Conservation (phyloP, 2,888 invertebrate genomes). For the Rhynchonema sp. region DNA sequence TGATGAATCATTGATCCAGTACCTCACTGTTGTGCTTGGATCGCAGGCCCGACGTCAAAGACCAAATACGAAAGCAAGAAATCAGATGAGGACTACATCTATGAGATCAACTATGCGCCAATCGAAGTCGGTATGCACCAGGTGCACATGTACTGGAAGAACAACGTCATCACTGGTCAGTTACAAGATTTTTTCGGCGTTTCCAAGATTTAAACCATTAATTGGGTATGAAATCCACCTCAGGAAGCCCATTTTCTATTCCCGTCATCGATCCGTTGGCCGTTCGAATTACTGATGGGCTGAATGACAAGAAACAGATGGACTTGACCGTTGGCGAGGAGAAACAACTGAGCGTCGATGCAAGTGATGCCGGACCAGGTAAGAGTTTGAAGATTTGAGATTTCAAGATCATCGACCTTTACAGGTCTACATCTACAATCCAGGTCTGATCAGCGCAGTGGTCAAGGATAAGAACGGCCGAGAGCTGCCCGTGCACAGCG, state of each 20-base stretch:
- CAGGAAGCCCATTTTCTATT: conserved; percentile 5
- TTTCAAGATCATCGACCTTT: not conserved
- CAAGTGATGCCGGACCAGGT: conserved; percentile 26
- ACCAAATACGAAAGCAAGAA: conserved; percentile 7
- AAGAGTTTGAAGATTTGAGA: not conserved
- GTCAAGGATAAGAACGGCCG: conserved; percentile 1
- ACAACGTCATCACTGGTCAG: conserved; percentile 39
- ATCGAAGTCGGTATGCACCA: conserved; percentile 76
- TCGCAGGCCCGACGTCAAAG: not conserved
- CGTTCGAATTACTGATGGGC: not conserved
- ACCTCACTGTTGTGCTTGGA: too few relatives aligned
- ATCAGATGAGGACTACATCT: conserved; percentile 32
- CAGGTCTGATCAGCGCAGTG: conserved; percentile 24
- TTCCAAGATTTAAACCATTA: not conserved
- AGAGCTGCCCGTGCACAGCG: not conserved
- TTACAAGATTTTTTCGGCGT: not conserved
- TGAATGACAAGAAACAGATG: not conserved
- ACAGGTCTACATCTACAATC: too few relatives aligned
- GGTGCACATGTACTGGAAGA: conserved; percentile 86
- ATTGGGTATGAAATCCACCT: not conserved
- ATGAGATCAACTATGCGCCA: conserved; percentile 83
- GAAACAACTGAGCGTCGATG: conserved; percentile 20
- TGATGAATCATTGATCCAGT: not conserved
- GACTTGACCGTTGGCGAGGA: conserved; percentile 17
- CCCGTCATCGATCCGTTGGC: conserved; percentile 5